Conservation (phyloP, 2,113 vertebrate genomes). For the Microcebus griseorufus region DNA sequence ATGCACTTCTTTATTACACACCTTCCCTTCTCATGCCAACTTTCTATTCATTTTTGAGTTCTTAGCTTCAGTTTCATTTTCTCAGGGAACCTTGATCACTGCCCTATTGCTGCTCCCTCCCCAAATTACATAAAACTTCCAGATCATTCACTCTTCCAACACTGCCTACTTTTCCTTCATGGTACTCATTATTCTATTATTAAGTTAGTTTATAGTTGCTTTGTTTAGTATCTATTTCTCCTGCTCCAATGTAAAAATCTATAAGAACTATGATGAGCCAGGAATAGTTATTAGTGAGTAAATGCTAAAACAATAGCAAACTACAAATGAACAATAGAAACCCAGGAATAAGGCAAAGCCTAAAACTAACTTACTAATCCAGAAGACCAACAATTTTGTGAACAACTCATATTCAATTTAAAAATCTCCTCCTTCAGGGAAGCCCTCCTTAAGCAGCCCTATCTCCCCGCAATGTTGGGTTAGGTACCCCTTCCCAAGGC, state of each 20-base stretch:
- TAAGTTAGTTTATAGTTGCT: background rate
- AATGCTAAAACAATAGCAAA: background rate
- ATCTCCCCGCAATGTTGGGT: rapidly evolving
- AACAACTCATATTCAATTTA: background rate
- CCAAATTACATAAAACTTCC: background rate
- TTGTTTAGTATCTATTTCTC: background rate
- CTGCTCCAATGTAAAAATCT: background rate
- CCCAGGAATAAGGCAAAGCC: background rate
- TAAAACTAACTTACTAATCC: background rate
- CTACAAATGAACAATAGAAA: background rate
- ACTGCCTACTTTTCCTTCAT: background rate
- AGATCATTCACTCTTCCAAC: background rate
- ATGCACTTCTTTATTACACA: background rate
- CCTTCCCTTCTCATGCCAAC: background rate
- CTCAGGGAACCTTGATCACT: background rate
- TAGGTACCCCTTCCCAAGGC: background rate
- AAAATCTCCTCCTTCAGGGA: background rate
- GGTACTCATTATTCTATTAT: background rate
- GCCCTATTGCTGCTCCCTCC: background rate
- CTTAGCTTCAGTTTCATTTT: background rate
- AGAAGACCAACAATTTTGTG: background rate
- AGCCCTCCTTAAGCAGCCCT: background rate
- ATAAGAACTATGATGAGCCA: background rate
- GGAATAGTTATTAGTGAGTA: background rate
- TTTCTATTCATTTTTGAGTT: background rate